phyloP scores from a whole-genome alignment of 1,140 invertebrate species.

The Latrodectus geometricus region DNA sequence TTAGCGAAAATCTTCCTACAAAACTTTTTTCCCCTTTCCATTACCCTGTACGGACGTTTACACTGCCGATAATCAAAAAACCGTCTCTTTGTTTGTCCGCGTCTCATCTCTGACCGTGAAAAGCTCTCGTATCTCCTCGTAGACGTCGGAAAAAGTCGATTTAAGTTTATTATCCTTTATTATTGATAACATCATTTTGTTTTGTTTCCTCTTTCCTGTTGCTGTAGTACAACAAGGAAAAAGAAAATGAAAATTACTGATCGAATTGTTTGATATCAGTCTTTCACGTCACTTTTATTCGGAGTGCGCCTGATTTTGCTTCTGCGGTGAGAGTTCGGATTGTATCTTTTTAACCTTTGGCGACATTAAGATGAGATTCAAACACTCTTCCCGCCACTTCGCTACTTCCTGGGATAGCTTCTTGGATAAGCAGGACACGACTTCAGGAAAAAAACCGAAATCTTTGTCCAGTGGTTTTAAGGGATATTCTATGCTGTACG shows the following conservation, averaged over 20 bases:
- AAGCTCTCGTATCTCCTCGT: no score
- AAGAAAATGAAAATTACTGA: neutral
- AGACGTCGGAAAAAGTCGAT: no score
- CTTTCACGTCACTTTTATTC: neutral
- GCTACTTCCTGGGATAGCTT: conserved; percentile 49
- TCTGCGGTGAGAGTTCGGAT: neutral
- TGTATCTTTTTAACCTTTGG: neutral
- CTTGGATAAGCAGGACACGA: conserved; percentile 19
- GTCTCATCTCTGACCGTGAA: no score
- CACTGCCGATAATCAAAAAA: no score
- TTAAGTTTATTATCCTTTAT: no score
- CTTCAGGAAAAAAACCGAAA: neutral
- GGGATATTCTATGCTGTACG: neutral
- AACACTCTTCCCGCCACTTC: neutral
- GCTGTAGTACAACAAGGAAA: neutral
- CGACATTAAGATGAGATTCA: conserved; percentile 20
- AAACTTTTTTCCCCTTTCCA: no score
- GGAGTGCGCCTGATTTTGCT: neutral
- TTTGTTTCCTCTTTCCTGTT: neutral
- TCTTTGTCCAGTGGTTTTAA: neutral
- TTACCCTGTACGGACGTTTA: no score
- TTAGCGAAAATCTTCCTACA: no score
- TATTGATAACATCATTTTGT: neutral
- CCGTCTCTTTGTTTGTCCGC: no score
- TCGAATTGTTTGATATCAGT: neutral